Evolutionary conservation across 2,797 vertebrate genomes (phyloP), one percentile per base, ranked within the genome.

Genomic region (Microtus agrestis): DNA sequence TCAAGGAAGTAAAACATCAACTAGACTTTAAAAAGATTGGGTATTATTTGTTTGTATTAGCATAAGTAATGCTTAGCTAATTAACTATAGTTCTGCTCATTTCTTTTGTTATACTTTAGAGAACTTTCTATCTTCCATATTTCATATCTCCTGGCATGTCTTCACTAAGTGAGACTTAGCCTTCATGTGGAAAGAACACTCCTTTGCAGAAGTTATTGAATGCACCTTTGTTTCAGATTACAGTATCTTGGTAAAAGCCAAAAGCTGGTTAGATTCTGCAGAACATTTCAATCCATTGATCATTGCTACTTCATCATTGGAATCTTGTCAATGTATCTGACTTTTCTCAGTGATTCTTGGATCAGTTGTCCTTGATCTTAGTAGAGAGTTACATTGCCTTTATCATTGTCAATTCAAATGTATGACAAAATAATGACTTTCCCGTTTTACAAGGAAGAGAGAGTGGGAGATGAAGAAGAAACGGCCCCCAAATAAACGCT

Each of bases 341-440:
- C 31, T 93, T n/a, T 31, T 91, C 54, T 93, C 86, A 95, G 78
- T 92, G 95, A 94, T 69, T 97, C 94, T 95, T 34, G 27, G 59
- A 94, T 96, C 25, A 92, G 13, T 31, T 84, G 3, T 6, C 23
- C 37, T 56, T 51, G 27, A 6, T 84, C 46, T 77, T 69, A 92
- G 48, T 27, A 6, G 3, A 48, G 17, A 77, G 9, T 86, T 14
- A 7, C 27, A n/a, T 43, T 91, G 27, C 78, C 88, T 91, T 91
- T 79, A 78, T 89, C 88, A 31, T 59, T 56, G 2, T 63, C 82
- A 48, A 73, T 87, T 94, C 65, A 31, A 40, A 88, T 74, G 34
- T 87, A 37, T 90, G 59, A 93, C 80, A 69, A 23, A 23, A 61
- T 78, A 80, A 86, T 31, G 48, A 46, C 63, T 93, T 96, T 88